Conservation (phyloP, 2,797 vertebrate genomes). For the Taeniopygia guttata region DNA sequence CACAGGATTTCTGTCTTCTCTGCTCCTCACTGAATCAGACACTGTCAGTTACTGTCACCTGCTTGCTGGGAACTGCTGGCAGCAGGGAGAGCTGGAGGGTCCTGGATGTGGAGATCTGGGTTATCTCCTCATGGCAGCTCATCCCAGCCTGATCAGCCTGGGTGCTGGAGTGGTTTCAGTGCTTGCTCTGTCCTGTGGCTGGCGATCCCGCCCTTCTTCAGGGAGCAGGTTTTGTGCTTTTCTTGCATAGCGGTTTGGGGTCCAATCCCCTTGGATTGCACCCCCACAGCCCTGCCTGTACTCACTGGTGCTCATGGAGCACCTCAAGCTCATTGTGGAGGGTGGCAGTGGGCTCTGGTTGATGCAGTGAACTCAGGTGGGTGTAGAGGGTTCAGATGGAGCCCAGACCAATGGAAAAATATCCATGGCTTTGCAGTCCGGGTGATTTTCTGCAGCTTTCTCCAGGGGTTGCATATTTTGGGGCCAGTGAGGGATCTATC, state of each 20-base stretch:
- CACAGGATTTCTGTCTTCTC: not conserved
- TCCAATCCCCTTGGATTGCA: not conserved
- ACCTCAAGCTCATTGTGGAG: rapidly evolving
- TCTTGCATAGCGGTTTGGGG: not conserved
- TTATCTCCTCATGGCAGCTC: not conserved
- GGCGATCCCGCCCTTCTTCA: not conserved
- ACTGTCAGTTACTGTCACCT: not conserved
- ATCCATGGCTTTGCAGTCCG: not conserved
- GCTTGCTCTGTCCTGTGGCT: not conserved
- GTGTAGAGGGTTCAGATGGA: not conserved
- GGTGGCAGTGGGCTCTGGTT: not conserved
- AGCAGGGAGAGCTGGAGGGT: not conserved
- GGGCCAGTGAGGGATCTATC: not conserved
- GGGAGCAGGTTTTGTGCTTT: not conserved
- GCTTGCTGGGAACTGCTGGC: not conserved
- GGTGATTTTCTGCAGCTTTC: not conserved
- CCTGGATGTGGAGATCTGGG: not conserved
- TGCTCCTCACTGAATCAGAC: not conserved
- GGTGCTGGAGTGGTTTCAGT: rapidly evolving
- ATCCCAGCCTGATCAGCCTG: not conserved
- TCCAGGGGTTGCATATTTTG: rapidly evolving
- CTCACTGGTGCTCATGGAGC: not conserved
- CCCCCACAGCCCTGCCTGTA: not conserved
- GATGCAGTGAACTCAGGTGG: not conserved
- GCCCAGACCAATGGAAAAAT: rapidly evolving